Evolutionary conservation across 2,888 invertebrate genomes (phyloP), one percentile per base, ranked within the genome.

Genomic region (Cyaniris semiargus): DNA sequence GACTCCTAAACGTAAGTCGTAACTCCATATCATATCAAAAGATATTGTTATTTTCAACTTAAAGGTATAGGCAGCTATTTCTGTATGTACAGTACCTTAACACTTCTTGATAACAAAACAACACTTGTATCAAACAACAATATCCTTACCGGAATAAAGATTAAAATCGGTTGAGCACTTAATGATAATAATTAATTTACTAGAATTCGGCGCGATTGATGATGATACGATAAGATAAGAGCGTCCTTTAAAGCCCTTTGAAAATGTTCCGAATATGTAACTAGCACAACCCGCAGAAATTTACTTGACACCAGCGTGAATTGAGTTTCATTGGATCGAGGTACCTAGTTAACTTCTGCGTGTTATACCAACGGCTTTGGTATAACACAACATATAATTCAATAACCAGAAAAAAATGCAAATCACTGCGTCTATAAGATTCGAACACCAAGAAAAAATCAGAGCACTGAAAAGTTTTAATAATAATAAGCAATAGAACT

Each of bases 61-160:
- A 31, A 31, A 31, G 31, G 31, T 31, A 31, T 34, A 34, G 34
- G 34, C 34, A 8, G 34, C 7, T 7, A 34, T 34, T 7, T n/a
- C n/a, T 34, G 6, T 34, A 7, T 13, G 3, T 27, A 70, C 71
- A 44, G n/a, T 71, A 66, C 66, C 13, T 66, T 66, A 27, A 66
- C 27, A 66, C 5, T 60, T 27, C 15, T 13, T 13, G 27, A 66
- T 18, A 66, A 66, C 31, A 66, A 66, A 66, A 27, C 66, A 66
- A 66, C 66, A 31, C 2, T 58, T 21, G 66, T 66, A 66, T 5
- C 13, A 27, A 66, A 53, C 53, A 66, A 66, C 3, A 23, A 15
- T 15, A 60, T 60, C 58, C 56, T 15, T 15, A 74, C 74, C 74
- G 74, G 53, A 74, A 74, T 44, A 72, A 72, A 74, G 74, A 74